A percentile compares a stretch with the other conserved stretches of the same genome.
Conservation (phyloP, 2,797 vertebrate genomes). For the Bovichtus diacanthus region DNA sequence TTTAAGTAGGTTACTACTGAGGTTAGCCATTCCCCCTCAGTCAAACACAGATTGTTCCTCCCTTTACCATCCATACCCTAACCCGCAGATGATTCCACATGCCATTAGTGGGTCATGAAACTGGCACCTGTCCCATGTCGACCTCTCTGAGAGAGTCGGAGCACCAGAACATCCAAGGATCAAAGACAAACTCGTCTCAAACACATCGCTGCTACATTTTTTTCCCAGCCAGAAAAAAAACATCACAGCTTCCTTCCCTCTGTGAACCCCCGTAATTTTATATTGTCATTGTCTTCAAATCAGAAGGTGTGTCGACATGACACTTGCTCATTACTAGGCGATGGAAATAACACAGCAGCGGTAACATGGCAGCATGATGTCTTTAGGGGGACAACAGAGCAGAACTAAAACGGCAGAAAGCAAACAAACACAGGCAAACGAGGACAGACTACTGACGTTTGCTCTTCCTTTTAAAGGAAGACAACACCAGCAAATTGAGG, state of each 20-base stretch:
- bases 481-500: constrained; percentile 17
- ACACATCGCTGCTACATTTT: constrained; percentile 6
- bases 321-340: constrained; percentile 49
- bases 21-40: not conserved
- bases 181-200: constrained; percentile 47
- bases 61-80: not conserved
- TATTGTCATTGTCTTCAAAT: constrained; percentile 38
- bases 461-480: constrained; percentile 1
- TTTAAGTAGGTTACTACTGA: not conserved
- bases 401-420: constrained; percentile 25
- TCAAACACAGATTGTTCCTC: constrained; percentile 11
- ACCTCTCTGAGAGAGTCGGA: constrained; percentile 37
- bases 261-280: constrained; percentile 24
- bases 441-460: not conserved
- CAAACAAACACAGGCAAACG: constrained; percentile 10
- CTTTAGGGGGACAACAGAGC: constrained; percentile 48
- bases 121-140: constrained; percentile 46
- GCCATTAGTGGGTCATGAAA: constrained; percentile 50
- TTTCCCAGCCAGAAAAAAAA: not conserved
- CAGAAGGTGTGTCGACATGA: constrained; percentile 35
- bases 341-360: constrained; percentile 48
- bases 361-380: constrained; percentile 22
- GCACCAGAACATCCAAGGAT: constrained; percentile 34
- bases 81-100: constrained; percentile 8
- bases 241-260: constrained; percentile 23